A percentile compares a stretch with the other conserved stretches of the same genome.
phyloP scores from a whole-genome alignment of 2,797 vertebrate genomes.

The Mormyrops boulengeri region DNA sequence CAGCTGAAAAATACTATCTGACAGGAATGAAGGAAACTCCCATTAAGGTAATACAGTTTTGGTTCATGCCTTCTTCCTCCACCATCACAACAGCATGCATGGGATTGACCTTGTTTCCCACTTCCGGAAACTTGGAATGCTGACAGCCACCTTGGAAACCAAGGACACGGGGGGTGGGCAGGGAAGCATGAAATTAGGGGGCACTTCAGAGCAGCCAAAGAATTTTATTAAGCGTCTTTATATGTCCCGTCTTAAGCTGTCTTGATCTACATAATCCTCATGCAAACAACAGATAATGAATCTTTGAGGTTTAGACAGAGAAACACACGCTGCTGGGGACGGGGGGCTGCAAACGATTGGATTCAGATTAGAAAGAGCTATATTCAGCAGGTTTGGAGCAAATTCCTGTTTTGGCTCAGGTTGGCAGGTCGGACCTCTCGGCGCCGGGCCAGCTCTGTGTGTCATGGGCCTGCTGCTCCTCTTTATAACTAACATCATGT shows the following conservation, averaged over 20 bases:
- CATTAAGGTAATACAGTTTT: too few species aligned
- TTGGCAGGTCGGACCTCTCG: not conserved
- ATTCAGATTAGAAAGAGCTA: conserved; percentile 62
- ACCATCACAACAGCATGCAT: too few species aligned
- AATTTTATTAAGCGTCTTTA: conserved; percentile 70
- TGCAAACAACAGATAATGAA: conserved; percentile 73
- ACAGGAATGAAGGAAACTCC: too few species aligned
- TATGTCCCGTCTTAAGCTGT: conserved; percentile 56
- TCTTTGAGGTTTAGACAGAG: conserved; percentile 49
- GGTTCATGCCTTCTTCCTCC: too few species aligned
- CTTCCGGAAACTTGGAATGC: not conserved
- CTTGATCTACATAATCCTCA: conserved; percentile 65
- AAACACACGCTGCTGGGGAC: conserved; percentile 43
- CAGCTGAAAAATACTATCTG: too few species aligned
- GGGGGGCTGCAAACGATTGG: conserved; percentile 58
- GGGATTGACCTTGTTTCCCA: too few species aligned
- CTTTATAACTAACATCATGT: not conserved
- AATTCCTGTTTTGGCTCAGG: conserved; percentile 45
- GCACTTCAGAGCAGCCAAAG: conserved; percentile 52
- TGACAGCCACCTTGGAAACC: conserved; percentile 13
- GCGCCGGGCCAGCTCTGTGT: not conserved
- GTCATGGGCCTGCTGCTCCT: not conserved
- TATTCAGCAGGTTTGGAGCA: conserved; percentile 62
- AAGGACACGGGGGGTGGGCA: conserved; percentile 18
- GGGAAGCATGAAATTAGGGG: conserved; percentile 51